Percentiles rank a stretch among this genome's conserved stretches.
Evolutionary conservation across 2,113 vertebrate species (phyloP).

Genomic region (Lophochroa leadbeateri): DNA sequence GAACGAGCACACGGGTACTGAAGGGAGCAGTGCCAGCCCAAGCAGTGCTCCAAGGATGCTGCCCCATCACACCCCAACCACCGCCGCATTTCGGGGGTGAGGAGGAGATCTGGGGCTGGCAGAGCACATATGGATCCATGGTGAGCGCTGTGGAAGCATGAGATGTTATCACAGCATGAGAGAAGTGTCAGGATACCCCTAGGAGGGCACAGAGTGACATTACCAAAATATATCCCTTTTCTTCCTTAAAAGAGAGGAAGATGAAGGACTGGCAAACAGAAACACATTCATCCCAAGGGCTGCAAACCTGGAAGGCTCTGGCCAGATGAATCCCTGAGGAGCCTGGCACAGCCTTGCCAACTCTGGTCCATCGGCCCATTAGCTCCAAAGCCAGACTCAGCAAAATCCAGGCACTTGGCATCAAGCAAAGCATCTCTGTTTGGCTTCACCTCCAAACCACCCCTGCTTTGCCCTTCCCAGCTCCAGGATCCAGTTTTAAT

Average conservation of each 20-base stretch:
- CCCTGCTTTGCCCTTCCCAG: not conserved
- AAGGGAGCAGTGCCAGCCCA: not conserved
- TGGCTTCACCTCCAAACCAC: not conserved
- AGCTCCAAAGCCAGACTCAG: not conserved
- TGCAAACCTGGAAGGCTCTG: not conserved
- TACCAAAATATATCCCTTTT: not conserved
- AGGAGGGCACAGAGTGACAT: not conserved
- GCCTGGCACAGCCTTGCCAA: not conserved
- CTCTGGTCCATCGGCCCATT: not conserved
- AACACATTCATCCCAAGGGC: not conserved
- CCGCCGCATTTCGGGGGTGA: accelerated
- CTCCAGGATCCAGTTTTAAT: not conserved
- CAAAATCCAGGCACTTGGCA: not conserved
- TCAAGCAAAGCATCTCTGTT: not conserved
- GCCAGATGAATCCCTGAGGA: accelerated
- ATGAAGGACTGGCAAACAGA: not conserved
- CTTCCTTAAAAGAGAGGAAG: not conserved
- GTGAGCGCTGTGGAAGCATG: not conserved
- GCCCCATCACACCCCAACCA: not conserved
- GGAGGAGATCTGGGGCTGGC: not conserved
- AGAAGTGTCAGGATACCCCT: not conserved
- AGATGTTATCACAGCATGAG: not conserved
- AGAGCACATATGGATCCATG: accelerated
- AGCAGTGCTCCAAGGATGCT: not conserved
- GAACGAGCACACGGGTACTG: accelerated